These are phyloP conservation scores for Bombus impatiens DNA, from an alignment of 1,140 invertebrate species.

Conservation along the genomic window DNA sequence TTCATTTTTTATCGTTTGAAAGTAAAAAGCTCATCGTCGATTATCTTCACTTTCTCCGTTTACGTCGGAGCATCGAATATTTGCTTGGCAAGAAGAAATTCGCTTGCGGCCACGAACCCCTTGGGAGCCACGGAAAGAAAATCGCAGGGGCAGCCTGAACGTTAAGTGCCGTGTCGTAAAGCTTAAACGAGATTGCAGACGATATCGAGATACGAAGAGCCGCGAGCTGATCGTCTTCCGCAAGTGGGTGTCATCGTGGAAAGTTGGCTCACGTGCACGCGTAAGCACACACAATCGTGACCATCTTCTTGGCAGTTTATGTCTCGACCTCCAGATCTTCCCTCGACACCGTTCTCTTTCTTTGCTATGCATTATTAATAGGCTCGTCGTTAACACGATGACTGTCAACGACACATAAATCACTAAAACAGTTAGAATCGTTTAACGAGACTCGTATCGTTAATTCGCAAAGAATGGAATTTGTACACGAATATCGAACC, in stretches of 20 bases:
- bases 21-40: neutral
- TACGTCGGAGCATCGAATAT: neutral
- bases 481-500: neutral
- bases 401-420: slow-evolving; percentile 47
- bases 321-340: neutral
- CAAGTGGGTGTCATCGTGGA: slow-evolving; percentile 45
- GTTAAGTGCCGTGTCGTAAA: slow-evolving; percentile 3
- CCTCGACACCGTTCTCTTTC: slow-evolving; percentile 32
- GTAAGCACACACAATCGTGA: slow-evolving; percentile 14
- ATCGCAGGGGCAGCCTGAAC: neutral
- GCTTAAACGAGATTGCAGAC: neutral
- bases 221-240: neutral
- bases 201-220: neutral
- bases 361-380: slow-evolving; percentile 55
- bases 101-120: neutral
- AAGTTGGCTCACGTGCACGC: slow-evolving; percentile 7
- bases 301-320: neutral
- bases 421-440: slow-evolving; percentile 28
- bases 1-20: neutral
- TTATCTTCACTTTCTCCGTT: neutral
- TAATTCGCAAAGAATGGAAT: slow-evolving; percentile 6
- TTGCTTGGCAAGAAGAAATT: neutral
- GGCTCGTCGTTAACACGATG: slow-evolving; percentile 21
- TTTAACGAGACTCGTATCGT: slow-evolving; percentile 20
- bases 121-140: neutral